phyloP scores from a whole-genome alignment of 2,888 invertebrate species.

The Parochlus steinenii region DNA sequence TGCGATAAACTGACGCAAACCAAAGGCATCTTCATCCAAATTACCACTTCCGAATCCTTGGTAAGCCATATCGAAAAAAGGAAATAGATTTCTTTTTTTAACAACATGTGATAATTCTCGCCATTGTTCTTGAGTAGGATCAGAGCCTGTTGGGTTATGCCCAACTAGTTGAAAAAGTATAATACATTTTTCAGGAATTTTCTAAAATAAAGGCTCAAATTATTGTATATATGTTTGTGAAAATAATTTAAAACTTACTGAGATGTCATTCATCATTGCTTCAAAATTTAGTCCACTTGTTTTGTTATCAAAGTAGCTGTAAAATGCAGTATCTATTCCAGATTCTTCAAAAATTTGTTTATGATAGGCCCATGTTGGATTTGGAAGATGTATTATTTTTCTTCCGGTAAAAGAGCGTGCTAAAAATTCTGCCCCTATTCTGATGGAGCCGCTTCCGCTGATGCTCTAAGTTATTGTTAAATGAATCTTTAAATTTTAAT shows the following conservation, averaged over 20 bases:
- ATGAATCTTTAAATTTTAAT: neutral
- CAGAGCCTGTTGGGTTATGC: slow-evolving; percentile 95
- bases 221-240: neutral
- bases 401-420: slow-evolving; percentile 59
- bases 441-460: slow-evolving; percentile 94
- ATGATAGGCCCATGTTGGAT: slow-evolving; percentile 98
- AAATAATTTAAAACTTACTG: slow-evolving; percentile 35
- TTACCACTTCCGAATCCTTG: slow-evolving; percentile 91
- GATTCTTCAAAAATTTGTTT: slow-evolving; percentile 83
- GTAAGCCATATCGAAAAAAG: slow-evolving; percentile 98
- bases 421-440: slow-evolving; percentile 79
- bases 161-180: slow-evolving; percentile 93
- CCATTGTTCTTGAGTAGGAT: slow-evolving; percentile 82
- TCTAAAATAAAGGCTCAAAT: slow-evolving; percentile 36
- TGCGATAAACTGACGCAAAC: slow-evolving; percentile 70
- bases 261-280: slow-evolving; percentile 78
- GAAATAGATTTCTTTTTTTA: slow-evolving; percentile 64
- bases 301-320: slow-evolving; percentile 85
- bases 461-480: slow-evolving; percentile 46
- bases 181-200: slow-evolving; percentile 80
- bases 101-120: slow-evolving; percentile 65
- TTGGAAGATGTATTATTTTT: slow-evolving; percentile 76
- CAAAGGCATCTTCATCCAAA: slow-evolving; percentile 72
- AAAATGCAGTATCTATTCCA: slow-evolving; percentile 69
- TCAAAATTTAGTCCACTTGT: slow-evolving; percentile 86